phyloP scores from a whole-genome alignment of 1,140 invertebrate genomes.

The Drosophila athabasca region DNA sequence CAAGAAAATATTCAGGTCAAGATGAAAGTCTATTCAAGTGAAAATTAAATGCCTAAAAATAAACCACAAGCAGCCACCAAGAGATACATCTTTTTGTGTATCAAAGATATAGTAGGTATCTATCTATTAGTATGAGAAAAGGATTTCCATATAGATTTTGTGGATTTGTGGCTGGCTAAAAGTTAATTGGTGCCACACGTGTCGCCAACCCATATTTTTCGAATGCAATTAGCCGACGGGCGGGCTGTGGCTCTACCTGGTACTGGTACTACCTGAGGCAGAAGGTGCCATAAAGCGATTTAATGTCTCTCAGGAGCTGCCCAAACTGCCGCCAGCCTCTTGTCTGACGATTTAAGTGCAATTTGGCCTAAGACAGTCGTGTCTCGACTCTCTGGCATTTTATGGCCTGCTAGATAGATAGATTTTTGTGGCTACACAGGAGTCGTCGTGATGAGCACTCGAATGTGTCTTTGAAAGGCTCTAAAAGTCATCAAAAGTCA shows the following conservation, averaged over 20 bases:
- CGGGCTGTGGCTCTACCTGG: conserved; percentile 17
- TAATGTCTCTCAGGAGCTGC: conserved; percentile 18
- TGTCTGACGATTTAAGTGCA: conserved; percentile 30
- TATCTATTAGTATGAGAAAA: neutral
- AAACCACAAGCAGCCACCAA: conserved; percentile 10
- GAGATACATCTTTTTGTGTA: conserved; percentile 3
- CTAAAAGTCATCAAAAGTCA: no score
- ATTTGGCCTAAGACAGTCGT: conserved; percentile 14
- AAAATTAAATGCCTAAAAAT: conserved; percentile 24
- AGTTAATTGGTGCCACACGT: conserved; percentile 47
- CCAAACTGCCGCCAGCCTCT: neutral
- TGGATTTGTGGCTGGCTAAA: conserved; percentile 17
- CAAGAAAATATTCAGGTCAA: conserved; percentile 46
- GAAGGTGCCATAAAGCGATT: conserved; percentile 32
- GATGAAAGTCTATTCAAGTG: conserved; percentile 51
- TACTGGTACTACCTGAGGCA: conserved; percentile 5
- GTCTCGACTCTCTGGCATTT: conserved; percentile 25
- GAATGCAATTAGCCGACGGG: conserved; percentile 32
- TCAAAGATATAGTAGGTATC: conserved; percentile 6
- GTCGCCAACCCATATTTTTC: conserved; percentile 19
- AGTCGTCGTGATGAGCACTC: no score
- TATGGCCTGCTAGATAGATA: conserved; percentile 16
- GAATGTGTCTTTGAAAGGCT: no score
- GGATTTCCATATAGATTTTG: conserved; percentile 12
- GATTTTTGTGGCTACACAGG: no score